Percentiles rank a stretch among this genome's conserved stretches.
phyloP scores from a whole-genome alignment of 1,140 invertebrate species.

The Solenopsis fugax region DNA sequence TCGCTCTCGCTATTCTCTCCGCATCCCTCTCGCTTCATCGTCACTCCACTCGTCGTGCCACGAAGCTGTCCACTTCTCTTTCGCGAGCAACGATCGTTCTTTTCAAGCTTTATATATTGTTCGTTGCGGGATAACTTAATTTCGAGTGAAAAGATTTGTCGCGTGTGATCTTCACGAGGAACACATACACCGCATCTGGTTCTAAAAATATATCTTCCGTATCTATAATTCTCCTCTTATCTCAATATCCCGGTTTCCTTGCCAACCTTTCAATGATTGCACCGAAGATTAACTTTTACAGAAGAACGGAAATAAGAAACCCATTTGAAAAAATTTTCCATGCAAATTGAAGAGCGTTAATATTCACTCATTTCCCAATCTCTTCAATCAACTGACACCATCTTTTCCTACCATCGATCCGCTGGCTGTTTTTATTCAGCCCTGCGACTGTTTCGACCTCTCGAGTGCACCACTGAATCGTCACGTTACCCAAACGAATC shows the following conservation, averaged over 20 bases:
- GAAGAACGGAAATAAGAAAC: constrained; percentile 12
- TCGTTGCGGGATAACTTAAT: constrained; percentile 27
- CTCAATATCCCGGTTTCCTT: constrained; percentile 6
- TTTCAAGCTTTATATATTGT: constrained; percentile 56
- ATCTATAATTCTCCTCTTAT: constrained; percentile 10
- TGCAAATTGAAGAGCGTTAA: constrained; percentile 48
- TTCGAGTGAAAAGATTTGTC: constrained; percentile 39
- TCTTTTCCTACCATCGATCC: neutral
- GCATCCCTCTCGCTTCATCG: neutral
- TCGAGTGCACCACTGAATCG: constrained; percentile 51
- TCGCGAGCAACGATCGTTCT: constrained; percentile 32
- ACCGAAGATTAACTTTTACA: constrained; percentile 6
- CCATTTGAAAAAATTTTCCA: constrained; percentile 22
- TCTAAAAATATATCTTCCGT: constrained; percentile 24
- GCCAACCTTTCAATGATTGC: constrained; percentile 20
- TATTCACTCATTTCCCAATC: neutral
- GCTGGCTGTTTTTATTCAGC: constrained; percentile 32
- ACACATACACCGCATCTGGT: neutral
- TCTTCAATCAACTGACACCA: neutral
- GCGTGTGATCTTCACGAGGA: constrained; percentile 15
- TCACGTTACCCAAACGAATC: constrained; percentile 74
- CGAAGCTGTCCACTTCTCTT: constrained; percentile 26
- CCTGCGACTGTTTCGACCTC: constrained; percentile 16
- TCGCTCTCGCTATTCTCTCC: constrained; percentile 18
- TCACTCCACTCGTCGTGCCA: constrained; percentile 40